Percentiles rank a stretch among this genome's conserved stretches.
These are phyloP conservation scores for Incurvaria masculella DNA, from an alignment of 2,888 invertebrate genomes.

Conservation along the genomic window DNA sequence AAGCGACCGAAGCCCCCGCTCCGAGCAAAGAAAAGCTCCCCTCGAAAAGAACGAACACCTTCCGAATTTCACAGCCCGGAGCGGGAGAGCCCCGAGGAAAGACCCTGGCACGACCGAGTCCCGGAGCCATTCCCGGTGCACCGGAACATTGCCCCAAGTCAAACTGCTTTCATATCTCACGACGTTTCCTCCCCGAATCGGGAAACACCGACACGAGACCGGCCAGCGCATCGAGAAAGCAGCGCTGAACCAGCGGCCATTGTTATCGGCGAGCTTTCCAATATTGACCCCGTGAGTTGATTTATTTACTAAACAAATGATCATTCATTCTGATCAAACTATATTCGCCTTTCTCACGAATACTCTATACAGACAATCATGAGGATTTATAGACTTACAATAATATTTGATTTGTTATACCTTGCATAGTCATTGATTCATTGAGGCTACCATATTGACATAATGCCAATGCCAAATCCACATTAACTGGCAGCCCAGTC, in stretches of 20 bases:
- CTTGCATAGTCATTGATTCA: too few species aligned
- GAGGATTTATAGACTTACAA: too few species aligned
- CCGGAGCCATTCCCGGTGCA: conserved; percentile 9
- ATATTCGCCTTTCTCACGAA: too few species aligned
- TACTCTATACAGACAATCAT: too few species aligned
- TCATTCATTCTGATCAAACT: too few species aligned
- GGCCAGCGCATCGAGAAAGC: conserved; percentile 15
- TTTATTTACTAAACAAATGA: too few species aligned
- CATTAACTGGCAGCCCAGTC: too few species aligned
- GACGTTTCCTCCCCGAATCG: conserved; percentile 24
- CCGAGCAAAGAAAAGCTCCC: conserved; percentile 69
- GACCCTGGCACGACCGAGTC: conserved; percentile 7
- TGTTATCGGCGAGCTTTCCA: conserved; percentile 41
- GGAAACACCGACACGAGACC: conserved; percentile 27
- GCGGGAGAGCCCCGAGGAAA: conserved; percentile 15
- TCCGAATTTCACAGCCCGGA: conserved; percentile 32
- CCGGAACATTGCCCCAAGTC: background rate
- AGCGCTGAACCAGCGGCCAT: conserved; percentile 38
- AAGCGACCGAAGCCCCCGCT: conserved; percentile 87
- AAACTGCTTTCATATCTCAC: conserved; percentile 17
- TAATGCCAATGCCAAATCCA: too few species aligned
- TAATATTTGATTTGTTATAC: too few species aligned
- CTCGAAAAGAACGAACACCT: conserved; percentile 63
- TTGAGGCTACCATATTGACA: too few species aligned
- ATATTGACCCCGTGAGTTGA: conserved; percentile 39